Conservation (phyloP, 1,140 invertebrate genomes). For the Fopius arisanus region DNA sequence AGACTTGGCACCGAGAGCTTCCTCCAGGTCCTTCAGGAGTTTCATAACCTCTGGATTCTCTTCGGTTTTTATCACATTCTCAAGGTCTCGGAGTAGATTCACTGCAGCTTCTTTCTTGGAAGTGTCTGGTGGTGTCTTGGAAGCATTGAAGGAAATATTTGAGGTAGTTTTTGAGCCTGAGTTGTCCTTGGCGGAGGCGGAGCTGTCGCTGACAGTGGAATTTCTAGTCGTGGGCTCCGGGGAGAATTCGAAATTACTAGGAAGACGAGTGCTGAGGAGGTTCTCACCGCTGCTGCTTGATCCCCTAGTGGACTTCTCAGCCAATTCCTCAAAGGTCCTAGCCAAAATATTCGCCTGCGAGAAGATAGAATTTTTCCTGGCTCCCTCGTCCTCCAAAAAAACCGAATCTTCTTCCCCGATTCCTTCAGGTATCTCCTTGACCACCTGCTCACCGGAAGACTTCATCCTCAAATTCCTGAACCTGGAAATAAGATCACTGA, state of each 20-base stretch:
- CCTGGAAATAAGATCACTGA: background rate
- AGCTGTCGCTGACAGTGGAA: constrained; percentile 50
- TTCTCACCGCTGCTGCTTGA: constrained; percentile 42
- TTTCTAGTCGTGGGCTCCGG: constrained; percentile 43
- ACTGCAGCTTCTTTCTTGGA: constrained; percentile 46
- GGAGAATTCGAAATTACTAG: constrained; percentile 44
- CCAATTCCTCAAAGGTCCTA: constrained; percentile 48
- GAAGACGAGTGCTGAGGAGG: constrained; percentile 41
- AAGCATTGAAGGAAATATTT: background rate
- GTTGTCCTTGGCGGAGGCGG: constrained; percentile 34
- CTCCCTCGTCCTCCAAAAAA: background rate
- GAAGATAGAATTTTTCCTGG: constrained; percentile 35
- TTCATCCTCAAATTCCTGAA: constrained; percentile 4
- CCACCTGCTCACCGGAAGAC: background rate
- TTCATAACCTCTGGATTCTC: constrained; percentile 50
- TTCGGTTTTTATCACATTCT: constrained; percentile 50
- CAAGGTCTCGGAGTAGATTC: constrained; percentile 49
- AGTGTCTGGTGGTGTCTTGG: constrained; percentile 18
- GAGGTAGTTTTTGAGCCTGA: background rate
- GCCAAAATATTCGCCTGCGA: constrained; percentile 46
- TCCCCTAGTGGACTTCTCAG: constrained; percentile 29
- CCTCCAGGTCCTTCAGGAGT: constrained; percentile 54
- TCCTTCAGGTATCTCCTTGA: too few species aligned
- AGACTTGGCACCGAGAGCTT: constrained; percentile 49
- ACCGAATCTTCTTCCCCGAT: background rate